Evolutionary conservation across 1,140 invertebrate species (phyloP), one percentile per base, ranked within the genome.

Genomic region (Monochamus saltuarius): DNA sequence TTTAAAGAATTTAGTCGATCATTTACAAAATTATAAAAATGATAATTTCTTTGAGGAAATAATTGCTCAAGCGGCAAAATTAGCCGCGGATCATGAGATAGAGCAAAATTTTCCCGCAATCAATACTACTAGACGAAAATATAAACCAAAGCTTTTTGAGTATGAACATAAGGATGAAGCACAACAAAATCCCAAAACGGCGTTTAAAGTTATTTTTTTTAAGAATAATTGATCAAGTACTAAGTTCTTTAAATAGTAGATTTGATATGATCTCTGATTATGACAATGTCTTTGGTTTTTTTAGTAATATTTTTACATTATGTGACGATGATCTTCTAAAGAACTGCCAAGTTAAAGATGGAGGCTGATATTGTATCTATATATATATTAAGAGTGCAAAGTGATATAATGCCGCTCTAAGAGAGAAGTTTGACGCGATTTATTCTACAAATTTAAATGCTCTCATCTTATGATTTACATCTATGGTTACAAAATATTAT

Each of bases 1-100:
- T n/a, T 16, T 53, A 40, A 53, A 53, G 38, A 53, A 53, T 39
- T 53, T 53, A 53, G 13, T 37, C 16, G 51, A 55, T 34, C 22
- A 55, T 38, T 55, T 55, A 38, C 52, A 55, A 38, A 38, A 55
- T 42, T 55, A 55, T 55, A 55, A 38, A 55, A 42, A 17, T 55
- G 40, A 55, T 38, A 38, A 42, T 1, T 55, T 16, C 42, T 55
- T 55, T 36, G 0, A 42, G 42, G 19, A 55, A 34, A 55, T 55
- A 42, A 17, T 55, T 55, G 53, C 29, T 42, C 6, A 55, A 55
- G 40, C 40, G 40, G 42, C 42, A 55, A 19, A 55, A 55, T 17
- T 55, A 55, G 52, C 47, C n/a, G 11, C 14, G 35, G 38, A 11
- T 53, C 37, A 38, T 35, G 51, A 53, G 38, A 53, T 53, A 38